Evolutionary conservation across 2,113 vertebrate species (phyloP).

Genomic region (Pipra filicauda): DNA sequence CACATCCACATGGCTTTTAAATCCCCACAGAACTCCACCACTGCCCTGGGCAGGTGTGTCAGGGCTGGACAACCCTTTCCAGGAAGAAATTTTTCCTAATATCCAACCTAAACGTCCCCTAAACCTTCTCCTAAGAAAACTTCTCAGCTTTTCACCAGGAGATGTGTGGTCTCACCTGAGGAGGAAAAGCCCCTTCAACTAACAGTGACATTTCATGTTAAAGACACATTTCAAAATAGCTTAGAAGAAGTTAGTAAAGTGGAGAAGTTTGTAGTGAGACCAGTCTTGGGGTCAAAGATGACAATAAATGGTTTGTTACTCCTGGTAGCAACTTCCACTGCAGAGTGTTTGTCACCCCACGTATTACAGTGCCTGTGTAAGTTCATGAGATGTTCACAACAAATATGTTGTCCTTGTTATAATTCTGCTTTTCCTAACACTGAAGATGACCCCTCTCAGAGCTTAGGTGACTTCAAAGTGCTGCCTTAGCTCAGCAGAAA

Average conservation of each 20-base stretch:
- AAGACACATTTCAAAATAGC: not conserved
- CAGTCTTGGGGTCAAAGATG: not conserved
- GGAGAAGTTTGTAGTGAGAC: not conserved
- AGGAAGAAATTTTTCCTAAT: accelerated
- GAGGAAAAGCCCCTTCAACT: not conserved
- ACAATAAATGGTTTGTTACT: not conserved
- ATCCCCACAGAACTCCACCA: not conserved
- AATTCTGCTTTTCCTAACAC: not conserved
- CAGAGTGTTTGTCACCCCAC: accelerated
- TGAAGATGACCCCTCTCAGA: not conserved
- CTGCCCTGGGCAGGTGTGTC: not conserved
- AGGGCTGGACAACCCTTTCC: not conserved
- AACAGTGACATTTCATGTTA: accelerated
- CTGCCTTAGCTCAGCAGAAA: not conserved
- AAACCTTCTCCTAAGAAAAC: not conserved
- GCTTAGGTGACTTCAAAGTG: not conserved
- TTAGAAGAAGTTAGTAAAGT: not conserved
- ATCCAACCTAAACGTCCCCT: not conserved
- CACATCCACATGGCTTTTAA: not conserved
- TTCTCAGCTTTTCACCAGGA: accelerated
- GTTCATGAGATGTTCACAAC: not conserved
- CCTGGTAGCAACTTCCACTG: not conserved
- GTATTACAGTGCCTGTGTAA: not conserved
- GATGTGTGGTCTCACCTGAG: accelerated
- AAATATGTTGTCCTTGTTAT: not conserved